Conservation (phyloP, 1,140 invertebrate genomes). For the Euglossa dilemma region DNA sequence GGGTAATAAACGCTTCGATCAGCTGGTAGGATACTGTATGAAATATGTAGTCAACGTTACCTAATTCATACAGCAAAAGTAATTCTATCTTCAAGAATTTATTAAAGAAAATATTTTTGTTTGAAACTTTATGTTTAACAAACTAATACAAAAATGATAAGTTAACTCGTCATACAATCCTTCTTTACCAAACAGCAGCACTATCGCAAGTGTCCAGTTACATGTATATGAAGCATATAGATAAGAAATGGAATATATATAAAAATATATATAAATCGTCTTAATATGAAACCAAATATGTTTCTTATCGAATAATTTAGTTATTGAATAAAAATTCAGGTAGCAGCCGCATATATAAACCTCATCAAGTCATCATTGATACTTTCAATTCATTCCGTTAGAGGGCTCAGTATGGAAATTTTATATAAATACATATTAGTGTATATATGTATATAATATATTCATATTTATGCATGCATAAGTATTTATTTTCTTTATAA, state of each 20-base stretch:
- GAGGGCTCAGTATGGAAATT: not conserved
- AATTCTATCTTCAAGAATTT: not conserved
- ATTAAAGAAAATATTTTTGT: slow-evolving; percentile 8
- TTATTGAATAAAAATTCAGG: not conserved
- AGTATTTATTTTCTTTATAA: not conserved
- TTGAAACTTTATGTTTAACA: not conserved
- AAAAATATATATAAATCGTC: not conserved
- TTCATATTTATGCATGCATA: not conserved
- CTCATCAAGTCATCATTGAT: not conserved
- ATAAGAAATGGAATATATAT: not conserved
- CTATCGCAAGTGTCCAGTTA: not conserved
- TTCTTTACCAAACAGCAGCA: not conserved
- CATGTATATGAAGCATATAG: not conserved
- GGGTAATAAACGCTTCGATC: not conserved
- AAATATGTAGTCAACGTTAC: not conserved
- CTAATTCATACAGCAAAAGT: not conserved
- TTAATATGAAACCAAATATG: not conserved
- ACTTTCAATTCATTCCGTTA: not conserved
- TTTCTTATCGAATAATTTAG: not conserved
- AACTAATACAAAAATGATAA: not conserved
- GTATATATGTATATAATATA: too few relatives aligned
- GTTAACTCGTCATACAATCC: not conserved
- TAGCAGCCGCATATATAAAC: not conserved
- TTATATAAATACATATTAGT: not conserved
- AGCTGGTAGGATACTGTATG: not conserved